Conservation (phyloP, 2,113 vertebrate genomes). For the Tetraodon nigroviridis region DNA sequence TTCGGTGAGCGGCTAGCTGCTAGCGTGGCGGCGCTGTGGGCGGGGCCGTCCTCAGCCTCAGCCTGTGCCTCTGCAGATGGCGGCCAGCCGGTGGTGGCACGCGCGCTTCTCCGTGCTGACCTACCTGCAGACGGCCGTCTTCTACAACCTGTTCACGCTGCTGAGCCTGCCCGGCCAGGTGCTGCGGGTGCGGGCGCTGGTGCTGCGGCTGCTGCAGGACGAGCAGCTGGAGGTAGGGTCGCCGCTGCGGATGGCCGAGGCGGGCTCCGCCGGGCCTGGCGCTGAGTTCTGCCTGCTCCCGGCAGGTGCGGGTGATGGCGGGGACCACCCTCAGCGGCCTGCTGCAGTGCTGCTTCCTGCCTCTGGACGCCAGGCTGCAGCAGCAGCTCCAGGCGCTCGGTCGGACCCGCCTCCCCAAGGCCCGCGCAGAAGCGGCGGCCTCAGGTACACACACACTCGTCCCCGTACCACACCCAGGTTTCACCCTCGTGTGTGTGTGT, state of each 20-base stretch:
- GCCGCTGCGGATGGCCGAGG: conserved; percentile 1
- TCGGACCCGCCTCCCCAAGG: conserved; percentile 89
- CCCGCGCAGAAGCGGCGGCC: conserved; percentile 82
- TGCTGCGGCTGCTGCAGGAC: conserved; percentile 89
- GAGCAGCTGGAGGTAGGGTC: conserved; percentile 91
- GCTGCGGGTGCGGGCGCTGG: conserved; percentile 79
- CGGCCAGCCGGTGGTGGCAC: conserved; percentile 92
- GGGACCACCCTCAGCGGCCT: conserved; percentile 93
- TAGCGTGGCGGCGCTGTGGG: no score
- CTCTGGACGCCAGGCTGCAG: conserved; percentile 90
- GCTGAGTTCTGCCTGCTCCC: neutral
- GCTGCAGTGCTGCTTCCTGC: conserved; percentile 92
- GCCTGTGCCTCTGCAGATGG: conserved; percentile 72
- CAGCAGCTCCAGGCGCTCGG: conserved; percentile 93
- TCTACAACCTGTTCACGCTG: conserved; percentile 96
- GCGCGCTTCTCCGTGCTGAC: conserved; percentile 89
- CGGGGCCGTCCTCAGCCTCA: no score
- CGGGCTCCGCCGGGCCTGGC: conserved; percentile 1
- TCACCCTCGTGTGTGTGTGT: conserved; percentile 11
- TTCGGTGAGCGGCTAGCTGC: no score
- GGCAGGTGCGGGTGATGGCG: conserved; percentile 95
- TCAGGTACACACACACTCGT: conserved; percentile 75
- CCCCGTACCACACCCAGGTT: conserved; percentile 15
- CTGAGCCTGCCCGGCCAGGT: conserved; percentile 84
- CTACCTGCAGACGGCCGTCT: conserved; percentile 97